Evolutionary conservation across 2,113 vertebrate genomes (phyloP), one percentile per base, ranked within the genome.

Genomic region (Columbina picui): DNA sequence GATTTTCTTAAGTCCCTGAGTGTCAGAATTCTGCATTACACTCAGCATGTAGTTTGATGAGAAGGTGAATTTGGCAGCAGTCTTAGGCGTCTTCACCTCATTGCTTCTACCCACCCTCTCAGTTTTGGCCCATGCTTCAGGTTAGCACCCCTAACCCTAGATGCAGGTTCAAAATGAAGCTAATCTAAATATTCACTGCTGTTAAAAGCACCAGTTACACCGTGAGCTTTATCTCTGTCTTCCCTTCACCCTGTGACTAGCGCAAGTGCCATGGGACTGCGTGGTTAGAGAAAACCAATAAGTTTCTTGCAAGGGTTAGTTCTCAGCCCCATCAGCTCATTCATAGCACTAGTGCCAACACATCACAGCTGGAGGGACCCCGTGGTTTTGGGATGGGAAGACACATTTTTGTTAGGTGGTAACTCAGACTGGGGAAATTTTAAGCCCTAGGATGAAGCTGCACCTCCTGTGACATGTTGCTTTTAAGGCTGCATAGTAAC

Each of bases 1-100:
- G 75, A 86, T 96, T 95, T 50, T 88, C 85, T 93, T 88, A 88
- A 96, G 41, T 41, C 36, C 56, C 55, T 45, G 82, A 84, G 60
- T 67, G 78, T 85, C 79, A 92, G 79, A 90, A 90, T 93, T 95
- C 50, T 75, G 56, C 56, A 15, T 88, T 90, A 56, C 23, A 7
- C n/a, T 81, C 87, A 81, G 59, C 50, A 32, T 47, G 83, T 15
- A 34, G 11, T 74, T 71, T 77, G 83, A 87, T 73, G n/a, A 86
- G 79, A 90, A 88, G 75, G 47, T 83, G 82, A 55, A 80, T 92
- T 88, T 88, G 71, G 67, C 75, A 90, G 55, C 61, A 73, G 12
- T 14, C 45, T 65, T 67, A 10, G 22, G 39, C 64, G 59, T 90
- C 71, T 47, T 78, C 17, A 76, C 27, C 27, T 87, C 70, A 76